Base-by-base conservation (phyloP, 2,888 invertebrate species). In the Meteorus colon region DNA sequence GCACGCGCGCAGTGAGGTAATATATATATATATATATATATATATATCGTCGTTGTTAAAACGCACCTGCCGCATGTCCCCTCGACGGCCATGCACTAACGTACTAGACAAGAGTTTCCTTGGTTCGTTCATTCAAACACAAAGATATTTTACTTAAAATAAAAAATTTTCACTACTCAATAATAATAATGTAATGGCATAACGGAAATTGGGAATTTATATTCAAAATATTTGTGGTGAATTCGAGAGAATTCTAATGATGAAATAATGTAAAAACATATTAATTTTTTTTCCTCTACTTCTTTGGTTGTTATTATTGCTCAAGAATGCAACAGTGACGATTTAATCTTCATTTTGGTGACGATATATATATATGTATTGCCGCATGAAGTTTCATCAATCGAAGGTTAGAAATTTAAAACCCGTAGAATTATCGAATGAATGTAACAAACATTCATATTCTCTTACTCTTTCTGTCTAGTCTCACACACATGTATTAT, bases 351-450 rank as follows among this genome's bases (percentile, higher is more conserved):
- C 29, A 27, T 48, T 27, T 45, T 41, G 41, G 41, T 41, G 41
- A 34, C 34, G 10, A 14, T 45, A 67, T 48, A 12, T 37, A 5
- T 12, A 8, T n/a, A 37, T 37, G 34, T 19, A 34, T 37, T 19
- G 4, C 16, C 16, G 34, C 3, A 29, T 48, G 31, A 69, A 69
- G 51, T 69, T 14, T 19, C 55, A 14, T 48, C 31, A 51, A 48
- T 76, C 37, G 74, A 55, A 73, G 74, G 72, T 72, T 75, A 73
- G 66, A 77, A 78, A 74, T 77, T 74, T 69, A n/a, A 63, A 76
- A 63, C 67, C 70, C 76, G 75, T 34, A 71, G 24, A 48, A 62
- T 74, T 60, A 34, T 16, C 34, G 48, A 41, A 19, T 63, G 41
- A 19, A 55, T 45, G 29, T 24, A 19, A 37, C 37, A 41, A 8